phyloP scores from a whole-genome alignment of 2,797 vertebrate species.

The Thamnophis elegans region DNA sequence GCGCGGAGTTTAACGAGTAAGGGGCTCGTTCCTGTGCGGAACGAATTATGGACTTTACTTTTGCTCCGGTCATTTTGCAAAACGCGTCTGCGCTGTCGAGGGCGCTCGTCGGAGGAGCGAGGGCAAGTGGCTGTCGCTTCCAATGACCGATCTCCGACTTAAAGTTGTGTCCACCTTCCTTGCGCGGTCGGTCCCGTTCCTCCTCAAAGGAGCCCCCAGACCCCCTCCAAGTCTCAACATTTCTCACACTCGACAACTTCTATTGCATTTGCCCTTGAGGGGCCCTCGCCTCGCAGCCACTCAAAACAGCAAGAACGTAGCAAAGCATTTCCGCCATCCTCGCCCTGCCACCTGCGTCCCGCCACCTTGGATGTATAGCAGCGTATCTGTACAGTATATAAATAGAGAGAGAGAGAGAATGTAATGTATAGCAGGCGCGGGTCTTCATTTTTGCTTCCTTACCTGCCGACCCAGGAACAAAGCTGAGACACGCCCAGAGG shows the following conservation, averaged over 20 bases:
- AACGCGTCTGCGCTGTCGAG: background rate
- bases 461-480: background rate
- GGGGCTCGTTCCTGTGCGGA: background rate
- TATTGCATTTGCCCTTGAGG: background rate
- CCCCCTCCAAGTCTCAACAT: background rate
- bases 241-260: background rate
- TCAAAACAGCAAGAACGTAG: background rate
- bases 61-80: background rate
- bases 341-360: background rate
- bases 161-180: background rate
- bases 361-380: background rate
- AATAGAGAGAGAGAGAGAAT: too few species aligned
- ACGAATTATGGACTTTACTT: background rate
- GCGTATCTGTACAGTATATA: too few species aligned
- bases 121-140: background rate
- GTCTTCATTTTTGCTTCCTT: background rate
- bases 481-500: background rate
- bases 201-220: background rate
- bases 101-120: background rate
- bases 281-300: background rate
- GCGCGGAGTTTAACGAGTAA: background rate
- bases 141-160: background rate
- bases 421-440: too few species aligned
- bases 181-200: background rate
- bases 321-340: background rate